Evolutionary conservation across 2,113 vertebrate species (phyloP).

Genomic region (Mobula hypostoma): DNA sequence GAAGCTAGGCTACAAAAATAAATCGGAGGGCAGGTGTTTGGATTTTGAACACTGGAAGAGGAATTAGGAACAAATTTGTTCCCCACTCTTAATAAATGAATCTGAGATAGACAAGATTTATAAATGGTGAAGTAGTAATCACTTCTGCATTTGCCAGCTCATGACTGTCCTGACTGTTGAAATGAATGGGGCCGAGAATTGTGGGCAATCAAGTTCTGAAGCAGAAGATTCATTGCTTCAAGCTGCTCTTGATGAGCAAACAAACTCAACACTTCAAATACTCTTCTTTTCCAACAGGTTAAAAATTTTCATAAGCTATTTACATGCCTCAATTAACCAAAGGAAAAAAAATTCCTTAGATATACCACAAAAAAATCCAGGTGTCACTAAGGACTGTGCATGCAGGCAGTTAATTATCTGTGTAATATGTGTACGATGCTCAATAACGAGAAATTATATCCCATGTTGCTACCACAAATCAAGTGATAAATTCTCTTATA

Average conservation of each 20-base stretch:
- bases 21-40: background rate
- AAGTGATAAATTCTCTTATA: no score
- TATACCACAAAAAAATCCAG: background rate
- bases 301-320: background rate
- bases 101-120: background rate
- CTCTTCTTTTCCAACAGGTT: background rate
- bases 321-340: background rate
- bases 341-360: background rate
- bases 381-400: no score
- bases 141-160: background rate
- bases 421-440: background rate
- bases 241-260: background rate
- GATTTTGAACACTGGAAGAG: background rate
- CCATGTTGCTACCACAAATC: background rate
- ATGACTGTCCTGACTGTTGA: slow-evolving; percentile 7
- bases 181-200: background rate
- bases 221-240: background rate
- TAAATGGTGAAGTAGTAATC: background rate
- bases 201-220: background rate
- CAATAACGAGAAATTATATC: background rate
- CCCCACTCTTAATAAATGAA: background rate
- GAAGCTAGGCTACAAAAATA: background rate
- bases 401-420: background rate
- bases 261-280: background rate
- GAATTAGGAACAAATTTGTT: background rate